Evolutionary conservation across 2,797 vertebrate genomes (phyloP).

Genomic region (Lepilemur septentrionalis): DNA sequence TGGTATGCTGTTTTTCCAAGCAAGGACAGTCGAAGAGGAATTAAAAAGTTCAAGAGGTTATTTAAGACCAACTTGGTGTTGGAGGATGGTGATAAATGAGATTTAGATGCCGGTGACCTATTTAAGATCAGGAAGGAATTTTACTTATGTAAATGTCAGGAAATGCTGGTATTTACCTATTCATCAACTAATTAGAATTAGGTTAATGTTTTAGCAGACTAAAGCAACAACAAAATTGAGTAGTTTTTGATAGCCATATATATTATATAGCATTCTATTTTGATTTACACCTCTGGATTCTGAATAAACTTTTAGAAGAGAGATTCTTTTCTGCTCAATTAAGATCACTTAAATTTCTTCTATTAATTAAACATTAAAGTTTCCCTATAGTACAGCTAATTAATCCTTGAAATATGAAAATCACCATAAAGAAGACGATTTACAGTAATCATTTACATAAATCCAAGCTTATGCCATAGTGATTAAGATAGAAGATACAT

Average conservation of each 20-base stretch:
- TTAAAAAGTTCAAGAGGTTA: slow-evolving; percentile 5
- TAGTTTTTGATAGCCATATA: not conserved
- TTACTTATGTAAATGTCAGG: slow-evolving; percentile 43
- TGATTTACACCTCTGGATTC: slow-evolving; percentile 5
- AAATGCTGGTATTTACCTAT: slow-evolving; percentile 19
- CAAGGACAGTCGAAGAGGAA: not conserved
- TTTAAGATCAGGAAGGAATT: slow-evolving; percentile 38
- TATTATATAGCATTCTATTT: not conserved
- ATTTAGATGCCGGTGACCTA: slow-evolving; percentile 48
- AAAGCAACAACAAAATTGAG: slow-evolving; percentile 8
- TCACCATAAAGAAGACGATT: slow-evolving; percentile 53
- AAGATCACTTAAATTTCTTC: slow-evolving; percentile 63
- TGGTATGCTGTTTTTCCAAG: not conserved
- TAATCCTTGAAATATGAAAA: slow-evolving; percentile 67
- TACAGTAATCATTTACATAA: slow-evolving; percentile 59
- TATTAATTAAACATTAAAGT: slow-evolving; percentile 72
- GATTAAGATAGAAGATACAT: slow-evolving; percentile 24
- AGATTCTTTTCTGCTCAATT: slow-evolving; percentile 29
- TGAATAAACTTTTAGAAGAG: slow-evolving; percentile 15
- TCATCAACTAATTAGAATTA: slow-evolving; percentile 5
- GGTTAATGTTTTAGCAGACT: not conserved
- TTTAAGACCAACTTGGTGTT: slow-evolving; percentile 16
- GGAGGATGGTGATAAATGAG: slow-evolving; percentile 39
- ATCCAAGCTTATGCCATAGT: slow-evolving; percentile 11
- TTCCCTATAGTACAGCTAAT: slow-evolving; percentile 62